phyloP scores from a whole-genome alignment of 2,797 vertebrate species.

The Sebastes dallii region DNA sequence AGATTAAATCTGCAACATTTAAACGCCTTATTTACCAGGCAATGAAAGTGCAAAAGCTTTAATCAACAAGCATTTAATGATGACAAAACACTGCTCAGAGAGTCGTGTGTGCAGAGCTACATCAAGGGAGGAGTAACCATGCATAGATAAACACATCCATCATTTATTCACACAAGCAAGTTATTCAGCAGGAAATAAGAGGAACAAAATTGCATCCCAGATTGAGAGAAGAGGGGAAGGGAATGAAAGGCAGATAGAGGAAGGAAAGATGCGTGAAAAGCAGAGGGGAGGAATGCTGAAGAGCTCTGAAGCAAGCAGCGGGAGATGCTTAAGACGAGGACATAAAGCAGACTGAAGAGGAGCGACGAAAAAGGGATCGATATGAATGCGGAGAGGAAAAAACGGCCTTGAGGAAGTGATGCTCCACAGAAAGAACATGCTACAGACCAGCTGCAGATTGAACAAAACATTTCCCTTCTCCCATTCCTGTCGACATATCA shows the following conservation, averaged over 20 bases:
- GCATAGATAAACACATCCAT: conserved; percentile 49
- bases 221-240: conserved; percentile 1
- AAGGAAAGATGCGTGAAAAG: conserved; percentile 12
- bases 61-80: conserved; percentile 14
- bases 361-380: not conserved
- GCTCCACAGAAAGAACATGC: conserved; percentile 43
- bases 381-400: conserved; percentile 12
- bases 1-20: conserved; percentile 8
- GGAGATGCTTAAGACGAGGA: conserved; percentile 13
- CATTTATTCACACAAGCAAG: conserved; percentile 39
- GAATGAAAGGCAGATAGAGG: conserved; percentile 3
- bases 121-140: conserved; percentile 32
- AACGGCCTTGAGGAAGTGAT: conserved; percentile 16
- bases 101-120: conserved; percentile 17
- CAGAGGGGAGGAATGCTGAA: not conserved
- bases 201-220: conserved; percentile 35
- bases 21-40: conserved; percentile 9
- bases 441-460: conserved; percentile 18
- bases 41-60: conserved; percentile 29
- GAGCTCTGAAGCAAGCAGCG: conserved; percentile 19
- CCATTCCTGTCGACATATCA: not conserved
- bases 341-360: conserved; percentile 3
- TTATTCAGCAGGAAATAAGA: conserved; percentile 43
- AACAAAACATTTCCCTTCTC: not conserved
- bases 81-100: conserved; percentile 2